Base-by-base conservation (phyloP, 2,888 invertebrate genomes). In the Chrysodeixis includens region DNA sequence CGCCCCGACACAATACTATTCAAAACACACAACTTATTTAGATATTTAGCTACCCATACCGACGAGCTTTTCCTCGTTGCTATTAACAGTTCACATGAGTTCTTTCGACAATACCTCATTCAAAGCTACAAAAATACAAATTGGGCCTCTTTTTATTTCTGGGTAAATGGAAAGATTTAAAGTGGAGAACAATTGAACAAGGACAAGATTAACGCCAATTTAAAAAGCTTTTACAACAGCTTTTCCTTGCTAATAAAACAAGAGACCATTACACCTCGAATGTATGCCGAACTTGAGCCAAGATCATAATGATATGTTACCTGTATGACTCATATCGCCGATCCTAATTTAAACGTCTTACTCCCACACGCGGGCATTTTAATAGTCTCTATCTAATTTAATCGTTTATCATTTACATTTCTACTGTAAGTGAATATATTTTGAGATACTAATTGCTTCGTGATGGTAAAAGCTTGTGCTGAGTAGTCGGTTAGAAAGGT, bases 311-410 rank as follows among this genome's bases (percentile, higher is more conserved):
- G 65, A 62, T 73, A 62, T 55, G 40, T 40, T 40, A 79, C 74
- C 79, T 76, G 76, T 64, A 66, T 79, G 68, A 79, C 56, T 79
- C 77, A 79, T 65, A 62, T 56, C 66, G 69, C 72, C 30, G 53
- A 61, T 67, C 57, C 67, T 76, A 77, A 79, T 67, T 72, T 76
- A 67, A 77, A 69, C 52, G 53, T 66, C 55, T 18, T 20, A 30
- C 61, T 26, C 67, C 72, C 55, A 79, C 72, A 18, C 53, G 46
- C 49, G 18, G 22, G 5, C 49, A 59, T 61, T 61, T 78, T 76
- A 20, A 79, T 71, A 66, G 59, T 55, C 26, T 52, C 62, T 52
- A 56, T 63, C 22, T 66, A 59, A 74, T 65, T 65, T 59, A 65
- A 52, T 53, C 53, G 53, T 57, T 64, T 65, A 71, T 56, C 22